phyloP scores from a whole-genome alignment of 2,797 vertebrate genomes.

The Sarcophilus harrisii region DNA sequence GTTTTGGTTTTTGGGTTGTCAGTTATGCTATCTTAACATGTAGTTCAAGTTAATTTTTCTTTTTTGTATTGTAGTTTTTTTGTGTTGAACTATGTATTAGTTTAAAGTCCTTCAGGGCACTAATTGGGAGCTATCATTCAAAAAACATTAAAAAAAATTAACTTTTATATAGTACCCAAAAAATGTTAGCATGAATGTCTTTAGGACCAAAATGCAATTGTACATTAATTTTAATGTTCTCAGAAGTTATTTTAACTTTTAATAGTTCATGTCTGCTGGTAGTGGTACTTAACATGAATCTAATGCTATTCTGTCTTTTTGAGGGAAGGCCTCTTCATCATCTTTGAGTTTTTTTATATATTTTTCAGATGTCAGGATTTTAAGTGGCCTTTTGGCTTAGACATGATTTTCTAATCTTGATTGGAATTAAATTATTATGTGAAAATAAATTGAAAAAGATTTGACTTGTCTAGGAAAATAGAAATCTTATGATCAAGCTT shows the following conservation, averaged over 20 bases:
- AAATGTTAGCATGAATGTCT: not conserved
- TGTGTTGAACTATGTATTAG: not conserved
- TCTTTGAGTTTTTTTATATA: constrained; percentile 36
- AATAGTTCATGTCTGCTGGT: not conserved
- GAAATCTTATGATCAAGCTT: constrained; percentile 36
- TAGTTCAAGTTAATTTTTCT: not conserved
- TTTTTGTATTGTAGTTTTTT: not conserved
- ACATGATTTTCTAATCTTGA: constrained; percentile 33
- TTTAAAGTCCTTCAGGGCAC: not conserved
- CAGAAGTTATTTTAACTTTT: constrained; percentile 2
- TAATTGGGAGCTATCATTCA: not conserved
- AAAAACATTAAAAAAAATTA: not conserved
- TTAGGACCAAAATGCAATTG: constrained; percentile 36
- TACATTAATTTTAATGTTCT: constrained; percentile 25
- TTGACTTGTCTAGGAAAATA: constrained; percentile 39
- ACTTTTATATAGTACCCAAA: no score
- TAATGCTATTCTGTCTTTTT: not conserved
- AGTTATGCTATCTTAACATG: not conserved
- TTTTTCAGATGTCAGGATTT: constrained; percentile 30
- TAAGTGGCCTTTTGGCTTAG: constrained; percentile 52
- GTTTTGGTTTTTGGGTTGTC: not conserved
- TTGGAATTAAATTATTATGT: constrained; percentile 46
- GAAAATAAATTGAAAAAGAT: constrained; percentile 2
- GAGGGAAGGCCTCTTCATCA: not conserved
- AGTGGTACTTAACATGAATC: not conserved